A percentile compares a stretch with the other conserved stretches of the same genome.
Evolutionary conservation across 2,797 vertebrate species (phyloP).

Genomic region (Remorina albescens): DNA sequence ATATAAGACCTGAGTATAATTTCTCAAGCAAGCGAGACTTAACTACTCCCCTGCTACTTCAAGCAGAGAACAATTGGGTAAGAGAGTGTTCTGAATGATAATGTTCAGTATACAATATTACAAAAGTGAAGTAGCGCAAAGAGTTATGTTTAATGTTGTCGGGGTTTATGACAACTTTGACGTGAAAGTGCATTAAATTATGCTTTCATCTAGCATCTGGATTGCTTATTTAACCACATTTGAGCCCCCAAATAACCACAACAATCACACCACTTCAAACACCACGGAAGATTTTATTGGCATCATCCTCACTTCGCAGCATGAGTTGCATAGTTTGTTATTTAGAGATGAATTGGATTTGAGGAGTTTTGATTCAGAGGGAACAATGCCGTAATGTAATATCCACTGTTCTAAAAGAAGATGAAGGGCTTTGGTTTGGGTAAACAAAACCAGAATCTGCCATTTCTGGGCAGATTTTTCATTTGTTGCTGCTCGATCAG

Average conservation of each 20-base stretch:
- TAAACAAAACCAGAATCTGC: conserved; percentile 29
- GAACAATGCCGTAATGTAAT: conserved; percentile 48
- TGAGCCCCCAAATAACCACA: conserved; percentile 43
- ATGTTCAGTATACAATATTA: conserved; percentile 42
- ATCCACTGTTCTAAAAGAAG: conserved; percentile 40
- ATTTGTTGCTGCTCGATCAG: conserved; percentile 14
- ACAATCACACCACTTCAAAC: conserved; percentile 32
- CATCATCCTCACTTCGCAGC: conserved; percentile 46
- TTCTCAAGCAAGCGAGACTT: conserved; percentile 14
- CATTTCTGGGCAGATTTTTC: conserved; percentile 40
- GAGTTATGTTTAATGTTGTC: conserved; percentile 60
- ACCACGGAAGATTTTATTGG: conserved; percentile 48
- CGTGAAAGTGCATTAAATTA: conserved; percentile 67
- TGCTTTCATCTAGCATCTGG: conserved; percentile 54
- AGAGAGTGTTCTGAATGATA: conserved; percentile 40
- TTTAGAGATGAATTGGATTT: conserved; percentile 52
- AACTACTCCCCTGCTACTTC: conserved; percentile 34
- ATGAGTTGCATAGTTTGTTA: conserved; percentile 24
- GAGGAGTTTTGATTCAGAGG: conserved; percentile 45
- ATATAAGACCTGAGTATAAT: conserved; percentile 17
- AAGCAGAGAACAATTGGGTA: conserved; percentile 27
- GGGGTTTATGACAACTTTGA: conserved; percentile 37
- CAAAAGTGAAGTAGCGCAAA: conserved; percentile 50
- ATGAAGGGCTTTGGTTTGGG: conserved; percentile 22
- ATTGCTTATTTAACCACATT: conserved; percentile 63